phyloP scores from a whole-genome alignment of 2,888 invertebrate species.

The Hyposoter dolosus region DNA sequence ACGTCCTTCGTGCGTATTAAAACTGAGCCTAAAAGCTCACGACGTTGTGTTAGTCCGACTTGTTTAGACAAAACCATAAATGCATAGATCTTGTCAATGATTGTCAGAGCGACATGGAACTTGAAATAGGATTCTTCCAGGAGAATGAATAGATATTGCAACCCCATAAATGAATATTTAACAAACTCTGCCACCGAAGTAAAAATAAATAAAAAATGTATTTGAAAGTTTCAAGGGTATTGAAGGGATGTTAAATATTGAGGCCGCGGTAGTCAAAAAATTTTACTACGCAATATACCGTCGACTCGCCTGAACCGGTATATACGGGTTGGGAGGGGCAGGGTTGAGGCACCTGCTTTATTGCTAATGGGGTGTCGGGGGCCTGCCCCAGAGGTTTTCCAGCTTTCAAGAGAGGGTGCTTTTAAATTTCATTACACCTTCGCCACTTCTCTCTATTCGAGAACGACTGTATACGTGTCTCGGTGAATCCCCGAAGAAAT shows the following conservation, averaged over 20 bases:
- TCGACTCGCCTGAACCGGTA: constrained; percentile 37
- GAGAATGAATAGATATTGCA: constrained; percentile 31
- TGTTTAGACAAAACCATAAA: not conserved
- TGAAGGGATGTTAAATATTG: constrained; percentile 35
- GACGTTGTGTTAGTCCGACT: constrained; percentile 9
- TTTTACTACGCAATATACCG: constrained; percentile 44
- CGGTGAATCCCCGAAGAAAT: constrained; percentile 82
- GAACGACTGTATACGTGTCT: constrained; percentile 32
- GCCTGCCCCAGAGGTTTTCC: constrained; percentile 70
- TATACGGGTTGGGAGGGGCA: constrained; percentile 52
- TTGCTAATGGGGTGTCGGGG: constrained; percentile 81
- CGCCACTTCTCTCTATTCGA: constrained; percentile 33
- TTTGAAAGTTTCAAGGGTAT: constrained; percentile 13
- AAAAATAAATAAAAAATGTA: constrained; percentile 43
- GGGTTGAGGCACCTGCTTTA: constrained; percentile 76
- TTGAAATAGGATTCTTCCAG: constrained; percentile 10
- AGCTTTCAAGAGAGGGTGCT: constrained; percentile 75
- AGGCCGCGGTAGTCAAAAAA: constrained; percentile 35
- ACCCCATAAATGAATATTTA: constrained; percentile 44
- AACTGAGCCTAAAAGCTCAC: not conserved
- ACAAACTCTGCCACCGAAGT: constrained; percentile 28
- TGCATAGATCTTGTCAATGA: not conserved
- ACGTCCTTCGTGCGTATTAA: not conserved
- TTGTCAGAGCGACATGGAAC: constrained; percentile 16
- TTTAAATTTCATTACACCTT: constrained; percentile 81